Conservation (phyloP, 2,888 invertebrate species). For the Carterocephalus palaemon region DNA sequence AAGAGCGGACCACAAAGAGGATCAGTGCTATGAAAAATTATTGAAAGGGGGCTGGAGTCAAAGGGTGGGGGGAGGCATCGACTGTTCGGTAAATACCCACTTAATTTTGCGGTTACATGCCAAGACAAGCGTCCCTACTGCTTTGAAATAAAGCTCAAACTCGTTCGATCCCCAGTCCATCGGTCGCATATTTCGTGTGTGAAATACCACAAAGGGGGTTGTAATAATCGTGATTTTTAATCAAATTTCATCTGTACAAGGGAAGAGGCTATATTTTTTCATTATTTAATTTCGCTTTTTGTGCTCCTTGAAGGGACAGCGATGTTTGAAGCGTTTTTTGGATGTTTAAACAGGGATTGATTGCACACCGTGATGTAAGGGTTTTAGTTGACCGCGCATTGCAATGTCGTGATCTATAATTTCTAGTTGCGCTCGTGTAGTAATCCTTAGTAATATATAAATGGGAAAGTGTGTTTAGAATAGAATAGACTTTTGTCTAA, state of each 20-base stretch:
- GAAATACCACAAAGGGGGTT: conserved; percentile 61
- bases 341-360: conserved; percentile 45
- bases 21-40: conserved; percentile 79
- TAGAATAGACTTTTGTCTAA: too few species aligned
- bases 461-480: too few species aligned
- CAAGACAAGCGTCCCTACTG: conserved; percentile 28
- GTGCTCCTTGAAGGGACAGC: conserved; percentile 71
- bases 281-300: conserved; percentile 76
- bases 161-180: conserved; percentile 27
- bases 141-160: conserved; percentile 30
- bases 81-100: conserved; percentile 60
- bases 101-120: conserved; percentile 37
- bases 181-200: conserved; percentile 40
- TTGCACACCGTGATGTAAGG: conserved; percentile 9
- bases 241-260: conserved; percentile 79
- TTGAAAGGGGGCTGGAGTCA: conserved; percentile 69
- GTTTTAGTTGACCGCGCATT: too few species aligned
- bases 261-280: conserved; percentile 78
- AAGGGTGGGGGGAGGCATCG: conserved; percentile 61
- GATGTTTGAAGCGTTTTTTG: conserved; percentile 68
- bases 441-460: too few species aligned
- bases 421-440: too few species aligned
- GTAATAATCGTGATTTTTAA: conserved; percentile 81
- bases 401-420: too few species aligned
- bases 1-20: conserved; percentile 73